Base-by-base conservation (phyloP, 2,888 invertebrate genomes). In the Chalcosyrphus nemorum region DNA sequence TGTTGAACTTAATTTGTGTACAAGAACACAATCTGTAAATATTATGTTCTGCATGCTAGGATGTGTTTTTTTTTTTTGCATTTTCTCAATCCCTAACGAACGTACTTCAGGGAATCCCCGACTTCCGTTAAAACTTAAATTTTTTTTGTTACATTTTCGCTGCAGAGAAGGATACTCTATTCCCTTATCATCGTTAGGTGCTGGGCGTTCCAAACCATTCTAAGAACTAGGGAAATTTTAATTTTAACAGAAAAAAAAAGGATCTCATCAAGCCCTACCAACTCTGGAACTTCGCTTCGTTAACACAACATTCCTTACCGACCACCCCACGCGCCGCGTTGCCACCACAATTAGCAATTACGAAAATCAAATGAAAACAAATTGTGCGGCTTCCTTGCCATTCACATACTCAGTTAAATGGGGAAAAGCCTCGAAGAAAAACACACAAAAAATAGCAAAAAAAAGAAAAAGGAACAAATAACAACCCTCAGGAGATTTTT, bases 361-460 rank as follows among this genome's bases (percentile, higher is more conserved):
- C 27, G 76, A 68, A 68, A 68, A 76, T 76, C 76, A 76, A 76
- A 76, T 76, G 59, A 68, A 76, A 76, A 76, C 68, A 76, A 75
- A 75, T 66, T 75, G 66, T 76, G 57, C 66, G 66, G 59, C 75
- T 76, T 76, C 54, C 65, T 35, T 56, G 56, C 74, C 38, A 56
- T 56, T 65, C 50, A 59, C 68, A 68, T 76, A 57, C 57, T 41
- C 24, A 52, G 29, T 19, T 52, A 47, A 68, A 57, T 47, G 11
- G 45, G 5, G 32, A 68, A 38, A 68, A 29, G 21, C 11, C 32
- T 32, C 6, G 17, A 43, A 50, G 19, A 15, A 50, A 13, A 35
- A 72, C 27, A 27, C 19, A 27, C 19, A 29, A 47, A 35, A 59
- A 38, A 35, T 27, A 7, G 9, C 1, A 17, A 24, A n/a, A 45